phyloP scores from a whole-genome alignment of 2,888 invertebrate genomes.

The Clanis bilineata region DNA sequence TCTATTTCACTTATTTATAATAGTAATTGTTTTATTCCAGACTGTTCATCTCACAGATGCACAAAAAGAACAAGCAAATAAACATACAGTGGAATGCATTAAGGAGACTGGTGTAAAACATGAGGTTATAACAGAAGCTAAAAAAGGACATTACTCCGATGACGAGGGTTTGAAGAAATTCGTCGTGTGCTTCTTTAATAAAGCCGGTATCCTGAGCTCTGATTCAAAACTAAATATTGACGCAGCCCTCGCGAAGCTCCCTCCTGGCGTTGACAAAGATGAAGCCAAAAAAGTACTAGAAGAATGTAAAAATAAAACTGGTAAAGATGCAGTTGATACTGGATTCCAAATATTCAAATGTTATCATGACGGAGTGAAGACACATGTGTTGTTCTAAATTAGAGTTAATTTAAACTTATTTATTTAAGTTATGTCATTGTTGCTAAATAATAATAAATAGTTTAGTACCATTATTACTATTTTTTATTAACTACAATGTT shows the following conservation, averaged over 20 bases:
- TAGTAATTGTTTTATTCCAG: conserved; percentile 33
- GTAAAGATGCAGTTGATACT: conserved; percentile 61
- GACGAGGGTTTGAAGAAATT: conserved; percentile 71
- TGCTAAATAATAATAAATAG: not conserved
- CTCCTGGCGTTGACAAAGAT: conserved; percentile 57
- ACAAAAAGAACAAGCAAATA: conserved; percentile 56
- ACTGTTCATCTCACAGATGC: conserved; percentile 48
- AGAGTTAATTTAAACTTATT: not conserved
- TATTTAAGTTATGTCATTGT: not conserved
- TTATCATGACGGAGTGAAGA: conserved; percentile 60
- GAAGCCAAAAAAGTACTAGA: conserved; percentile 62
- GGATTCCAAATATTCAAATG: conserved; percentile 72
- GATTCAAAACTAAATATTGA: conserved; percentile 70
- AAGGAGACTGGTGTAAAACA: conserved; percentile 59
- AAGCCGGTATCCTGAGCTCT: conserved; percentile 53
- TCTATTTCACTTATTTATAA: no score
- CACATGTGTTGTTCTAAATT: conserved; percentile 43
- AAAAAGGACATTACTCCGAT: conserved; percentile 63
- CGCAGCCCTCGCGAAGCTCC: conserved; percentile 61
- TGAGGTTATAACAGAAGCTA: conserved; percentile 58
- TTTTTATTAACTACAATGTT: no score
- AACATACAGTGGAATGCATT: conserved; percentile 52
- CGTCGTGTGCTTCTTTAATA: conserved; percentile 71
- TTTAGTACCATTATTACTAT: no score
- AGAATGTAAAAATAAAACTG: conserved; percentile 62